Base-by-base conservation (phyloP, 2,113 vertebrate genomes). In the Sebastes fasciatus region DNA sequence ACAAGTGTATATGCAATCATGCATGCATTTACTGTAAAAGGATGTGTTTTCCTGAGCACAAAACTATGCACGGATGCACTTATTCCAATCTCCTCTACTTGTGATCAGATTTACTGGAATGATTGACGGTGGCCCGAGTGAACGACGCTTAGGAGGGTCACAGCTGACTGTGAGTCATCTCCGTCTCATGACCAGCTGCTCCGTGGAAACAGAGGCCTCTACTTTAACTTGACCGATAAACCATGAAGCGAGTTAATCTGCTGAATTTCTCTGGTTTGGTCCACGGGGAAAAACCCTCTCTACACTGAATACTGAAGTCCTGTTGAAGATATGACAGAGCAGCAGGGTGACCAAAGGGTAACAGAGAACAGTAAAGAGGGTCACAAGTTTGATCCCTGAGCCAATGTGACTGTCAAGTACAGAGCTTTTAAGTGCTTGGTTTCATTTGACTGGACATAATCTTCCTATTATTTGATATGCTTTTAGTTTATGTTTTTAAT, bases 121-220 rank as follows among this genome's bases (percentile, higher is more conserved):
- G 75, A 75, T 66, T 10, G 10, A 17, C 1, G 12, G 42, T 4
- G 62, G 64, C 74, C 3, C 3, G 16, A 74, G 63, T 72, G 78
- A 81, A 48, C 81, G 64, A 55, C 14, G 52, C 61, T 61, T 2
- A 66, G 49, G 16, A 68, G 71, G 69, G 49, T 71, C 85, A 65
- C 91, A 88, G 84, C 84, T 81, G 86, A 88, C 80, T 72, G 58
- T 85, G 91, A 93, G 82, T 93, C 91, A 90, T 71, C 72, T 2
- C 21, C 5, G 11, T 83, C 89, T 90, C 79, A 82, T 90, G 90
- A 92, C 88, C 26, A 2, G 45, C 55, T 71, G 75, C 76, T 79
- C 72, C 3, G 21, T 46, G 76, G 70, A 91, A 80, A 91, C 89
- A 85, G 23, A 88, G 65, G 81, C 84, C 75, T 67, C 12, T 34